Percentiles rank a stretch among this genome's conserved stretches.
Evolutionary conservation across 1,140 invertebrate species (phyloP).

Genomic region (Neomicropteryx cornuta): DNA sequence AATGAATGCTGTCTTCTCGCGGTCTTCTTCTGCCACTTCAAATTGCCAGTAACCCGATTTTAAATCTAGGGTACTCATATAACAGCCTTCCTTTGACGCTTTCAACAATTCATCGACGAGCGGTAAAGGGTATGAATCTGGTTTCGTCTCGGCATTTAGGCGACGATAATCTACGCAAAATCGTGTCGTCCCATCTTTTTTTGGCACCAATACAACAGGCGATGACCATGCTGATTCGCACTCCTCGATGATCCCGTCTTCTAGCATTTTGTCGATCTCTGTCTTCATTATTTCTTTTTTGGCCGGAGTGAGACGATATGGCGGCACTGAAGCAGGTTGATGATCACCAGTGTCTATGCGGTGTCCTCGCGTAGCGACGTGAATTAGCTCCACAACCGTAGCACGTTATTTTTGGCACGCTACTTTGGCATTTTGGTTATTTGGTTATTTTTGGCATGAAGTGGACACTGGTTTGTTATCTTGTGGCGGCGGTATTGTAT

Average conservation of each 20-base stretch:
- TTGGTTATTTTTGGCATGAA: too few relatives aligned
- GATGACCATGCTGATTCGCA: slow-evolving; percentile 22
- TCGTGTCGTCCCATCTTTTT: slow-evolving; percentile 18
- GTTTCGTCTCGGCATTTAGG: slow-evolving; percentile 21
- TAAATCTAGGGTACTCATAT: slow-evolving; percentile 24
- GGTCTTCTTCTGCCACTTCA: slow-evolving; percentile 15
- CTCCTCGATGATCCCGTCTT: slow-evolving; percentile 19
- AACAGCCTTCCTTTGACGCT: slow-evolving; percentile 14
- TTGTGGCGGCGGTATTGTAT: too few relatives aligned
- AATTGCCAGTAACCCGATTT: slow-evolving; percentile 26
- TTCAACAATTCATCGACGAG: slow-evolving; percentile 33
- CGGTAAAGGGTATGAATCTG: slow-evolving; percentile 30
- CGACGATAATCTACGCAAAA: slow-evolving; percentile 26
- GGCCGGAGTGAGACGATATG: too few relatives aligned
- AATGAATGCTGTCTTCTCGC: slow-evolving; percentile 28
- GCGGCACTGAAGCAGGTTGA: too few relatives aligned
- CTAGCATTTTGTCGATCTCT: too few relatives aligned
- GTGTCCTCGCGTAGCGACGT: too few relatives aligned
- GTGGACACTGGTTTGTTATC: too few relatives aligned
- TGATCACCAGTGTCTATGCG: too few relatives aligned
- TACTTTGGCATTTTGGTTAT: too few relatives aligned
- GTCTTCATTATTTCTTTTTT: too few relatives aligned
- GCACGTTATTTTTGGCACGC: too few relatives aligned
- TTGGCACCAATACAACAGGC: slow-evolving; percentile 23
- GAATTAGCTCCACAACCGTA: too few relatives aligned